Percentiles rank a stretch among this genome's conserved stretches.
phyloP scores from a whole-genome alignment of 2,113 vertebrate genomes.

The Ammodytes marinus region DNA sequence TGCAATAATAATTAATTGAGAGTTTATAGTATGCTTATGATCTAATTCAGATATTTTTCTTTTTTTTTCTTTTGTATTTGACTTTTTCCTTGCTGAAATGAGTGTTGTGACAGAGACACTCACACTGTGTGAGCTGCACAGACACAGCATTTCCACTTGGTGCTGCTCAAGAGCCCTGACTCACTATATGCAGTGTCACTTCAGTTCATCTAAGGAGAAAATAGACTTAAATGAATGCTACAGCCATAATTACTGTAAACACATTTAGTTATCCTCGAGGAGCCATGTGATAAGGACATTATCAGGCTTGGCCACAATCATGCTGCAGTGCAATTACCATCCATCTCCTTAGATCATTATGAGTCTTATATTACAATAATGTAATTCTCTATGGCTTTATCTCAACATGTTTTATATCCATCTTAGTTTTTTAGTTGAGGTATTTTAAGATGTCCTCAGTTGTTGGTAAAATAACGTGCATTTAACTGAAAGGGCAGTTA shows the following conservation, averaged over 20 bases:
- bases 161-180: conserved; percentile 51
- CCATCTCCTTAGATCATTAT: neutral
- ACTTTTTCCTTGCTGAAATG: no score
- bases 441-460: neutral
- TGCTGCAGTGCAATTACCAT: neutral
- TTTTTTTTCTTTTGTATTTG: neutral
- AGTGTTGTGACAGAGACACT: no score
- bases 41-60: neutral
- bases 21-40: no score
- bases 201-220: neutral
- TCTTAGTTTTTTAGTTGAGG: neutral
- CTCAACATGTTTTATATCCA: neutral
- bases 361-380: neutral
- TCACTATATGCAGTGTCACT: neutral
- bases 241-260: neutral
- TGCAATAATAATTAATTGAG: neutral
- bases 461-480: neutral
- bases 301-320: neutral
- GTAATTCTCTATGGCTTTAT: neutral
- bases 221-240: neutral
- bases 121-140: conserved; percentile 28
- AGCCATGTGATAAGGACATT: neutral
- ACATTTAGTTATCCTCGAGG: neutral
- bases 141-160: conserved; percentile 53
- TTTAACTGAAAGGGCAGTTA: neutral